phyloP scores from a whole-genome alignment of 2,113 vertebrate genomes.

The Drymodes brunneopygia region DNA sequence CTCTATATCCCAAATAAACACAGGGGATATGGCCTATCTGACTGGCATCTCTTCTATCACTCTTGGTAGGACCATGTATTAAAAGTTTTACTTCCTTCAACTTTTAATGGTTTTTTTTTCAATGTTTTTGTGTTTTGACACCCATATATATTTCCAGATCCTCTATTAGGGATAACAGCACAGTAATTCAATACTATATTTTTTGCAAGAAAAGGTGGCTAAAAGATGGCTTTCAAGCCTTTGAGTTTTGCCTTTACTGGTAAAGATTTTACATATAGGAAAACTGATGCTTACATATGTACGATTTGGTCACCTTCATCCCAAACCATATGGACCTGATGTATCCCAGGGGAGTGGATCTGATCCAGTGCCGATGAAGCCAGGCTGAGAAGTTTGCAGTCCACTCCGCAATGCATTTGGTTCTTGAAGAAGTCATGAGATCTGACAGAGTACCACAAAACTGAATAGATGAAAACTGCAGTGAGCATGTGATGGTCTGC shows the following conservation, averaged over 20 bases:
- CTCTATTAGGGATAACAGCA: background rate
- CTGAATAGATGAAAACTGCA: background rate
- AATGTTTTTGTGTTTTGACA: background rate
- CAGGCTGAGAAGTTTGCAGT: background rate
- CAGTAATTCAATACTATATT: background rate
- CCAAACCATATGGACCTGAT: accelerated
- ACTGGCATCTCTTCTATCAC: background rate
- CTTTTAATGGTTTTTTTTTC: background rate
- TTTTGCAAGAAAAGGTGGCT: background rate
- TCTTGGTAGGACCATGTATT: background rate
- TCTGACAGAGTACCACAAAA: background rate
- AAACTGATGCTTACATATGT: background rate
- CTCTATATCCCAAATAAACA: background rate
- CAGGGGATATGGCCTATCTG: background rate
- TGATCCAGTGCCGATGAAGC: background rate
- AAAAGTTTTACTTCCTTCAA: background rate
- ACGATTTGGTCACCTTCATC: background rate
- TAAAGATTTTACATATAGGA: background rate
- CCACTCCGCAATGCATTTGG: background rate
- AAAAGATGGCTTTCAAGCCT: background rate
- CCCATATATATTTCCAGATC: background rate
- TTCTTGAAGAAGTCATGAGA: background rate
- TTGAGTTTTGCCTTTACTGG: background rate
- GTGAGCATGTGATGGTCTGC: background rate
- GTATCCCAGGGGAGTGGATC: background rate